phyloP scores from a whole-genome alignment of 2,888 invertebrate species.

The Cephus rjabovi region DNA sequence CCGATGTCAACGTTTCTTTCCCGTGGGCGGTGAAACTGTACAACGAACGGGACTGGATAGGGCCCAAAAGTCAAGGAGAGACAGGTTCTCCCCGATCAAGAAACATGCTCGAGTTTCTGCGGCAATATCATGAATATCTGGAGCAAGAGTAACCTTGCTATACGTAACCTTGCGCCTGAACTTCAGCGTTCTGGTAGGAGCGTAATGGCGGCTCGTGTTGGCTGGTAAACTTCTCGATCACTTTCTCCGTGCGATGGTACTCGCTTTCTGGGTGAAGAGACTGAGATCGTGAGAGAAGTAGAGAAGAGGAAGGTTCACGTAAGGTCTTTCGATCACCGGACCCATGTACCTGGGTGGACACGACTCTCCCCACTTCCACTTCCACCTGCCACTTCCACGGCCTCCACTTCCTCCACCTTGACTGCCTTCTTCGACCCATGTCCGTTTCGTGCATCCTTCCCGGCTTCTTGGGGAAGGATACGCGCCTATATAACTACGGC shows the following conservation, averaged over 20 bases:
- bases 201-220: slow-evolving; percentile 14
- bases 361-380: background rate
- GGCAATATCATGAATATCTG: slow-evolving; percentile 27
- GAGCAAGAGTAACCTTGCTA: slow-evolving; percentile 55
- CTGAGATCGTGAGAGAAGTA: background rate
- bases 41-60: background rate
- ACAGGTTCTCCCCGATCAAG: background rate
- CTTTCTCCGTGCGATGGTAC: slow-evolving; percentile 53
- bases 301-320: slow-evolving; percentile 24
- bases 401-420: slow-evolving; percentile 20
- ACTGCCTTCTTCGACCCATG: slow-evolving; percentile 4
- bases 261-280: background rate
- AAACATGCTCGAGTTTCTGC: background rate
- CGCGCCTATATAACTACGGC: slow-evolving; percentile 65
- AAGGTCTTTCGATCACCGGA: slow-evolving; percentile 5
- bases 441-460: slow-evolving; percentile 7
- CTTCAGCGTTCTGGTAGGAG: slow-evolving; percentile 39
- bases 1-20: background rate
- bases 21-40: background rate
- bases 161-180: slow-evolving; percentile 61
- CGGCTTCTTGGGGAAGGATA: slow-evolving; percentile 53
- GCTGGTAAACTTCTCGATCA: slow-evolving; percentile 47
- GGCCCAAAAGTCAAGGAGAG: background rate
- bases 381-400: slow-evolving; percentile 27
- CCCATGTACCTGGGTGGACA: background rate